phyloP scores from a whole-genome alignment of 2,888 invertebrate genomes.

The Gymnoscelis rufifasciata region DNA sequence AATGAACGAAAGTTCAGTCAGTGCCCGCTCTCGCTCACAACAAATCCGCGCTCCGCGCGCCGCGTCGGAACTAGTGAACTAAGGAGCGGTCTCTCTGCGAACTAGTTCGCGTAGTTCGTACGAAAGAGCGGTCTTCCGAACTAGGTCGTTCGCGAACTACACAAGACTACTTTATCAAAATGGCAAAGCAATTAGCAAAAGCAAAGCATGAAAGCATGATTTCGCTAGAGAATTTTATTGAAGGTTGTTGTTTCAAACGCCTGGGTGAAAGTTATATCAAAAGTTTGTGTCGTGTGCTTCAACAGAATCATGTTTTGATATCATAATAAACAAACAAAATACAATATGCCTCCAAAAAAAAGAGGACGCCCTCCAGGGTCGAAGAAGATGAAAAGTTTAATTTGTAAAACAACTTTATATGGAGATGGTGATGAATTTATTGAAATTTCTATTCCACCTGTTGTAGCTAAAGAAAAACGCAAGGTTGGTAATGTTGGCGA shows the following conservation, averaged over 20 bases:
- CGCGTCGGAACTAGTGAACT: too few species aligned
- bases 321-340: conserved; percentile 22
- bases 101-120: too few species aligned
- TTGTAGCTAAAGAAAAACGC: conserved; percentile 7
- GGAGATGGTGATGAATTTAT: conserved; percentile 18
- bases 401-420: conserved; percentile 23
- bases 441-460: conserved; percentile 3
- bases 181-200: conserved; percentile 32
- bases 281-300: conserved; percentile 27
- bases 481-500: conserved; percentile 11
- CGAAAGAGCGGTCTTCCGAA: too few species aligned
- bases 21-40: too few species aligned
- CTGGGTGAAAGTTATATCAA: conserved; percentile 75
- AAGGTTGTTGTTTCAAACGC: conserved; percentile 40
- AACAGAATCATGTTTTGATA: background rate
- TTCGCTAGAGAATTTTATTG: conserved; percentile 14
- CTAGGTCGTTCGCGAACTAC: too few species aligned
- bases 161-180: too few species aligned
- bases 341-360: conserved; percentile 58
- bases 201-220: too few species aligned
- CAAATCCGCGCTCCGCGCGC: too few species aligned
- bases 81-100: too few species aligned
- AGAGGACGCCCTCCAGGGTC: conserved; percentile 46
- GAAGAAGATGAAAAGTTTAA: conserved; percentile 38
- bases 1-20: too few species aligned